These are phyloP conservation scores for Fulica atra DNA, from an alignment of 2,113 vertebrate species.

Conservation along the genomic window DNA sequence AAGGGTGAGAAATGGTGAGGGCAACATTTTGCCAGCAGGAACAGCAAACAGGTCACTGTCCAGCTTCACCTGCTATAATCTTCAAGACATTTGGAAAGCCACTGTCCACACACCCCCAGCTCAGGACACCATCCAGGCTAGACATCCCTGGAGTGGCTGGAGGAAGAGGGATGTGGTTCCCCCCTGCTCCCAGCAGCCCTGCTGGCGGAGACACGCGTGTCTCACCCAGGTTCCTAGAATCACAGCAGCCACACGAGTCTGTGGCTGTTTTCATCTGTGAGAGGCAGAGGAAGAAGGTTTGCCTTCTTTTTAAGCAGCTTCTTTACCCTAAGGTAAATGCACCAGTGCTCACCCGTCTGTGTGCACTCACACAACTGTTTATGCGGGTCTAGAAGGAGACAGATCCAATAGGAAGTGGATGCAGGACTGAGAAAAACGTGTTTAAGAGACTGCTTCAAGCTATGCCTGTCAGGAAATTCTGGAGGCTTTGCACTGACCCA, in stretches of 20 bases:
- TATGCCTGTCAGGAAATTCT: background rate
- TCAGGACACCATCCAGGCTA: background rate
- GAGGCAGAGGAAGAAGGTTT: background rate
- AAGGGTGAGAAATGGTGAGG: accelerated
- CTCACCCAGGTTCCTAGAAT: background rate
- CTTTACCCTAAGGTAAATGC: background rate
- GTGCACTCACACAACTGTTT: background rate
- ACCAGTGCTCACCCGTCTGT: background rate
- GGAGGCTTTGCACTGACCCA: background rate
- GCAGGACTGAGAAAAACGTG: background rate
- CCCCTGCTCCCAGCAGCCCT: accelerated
- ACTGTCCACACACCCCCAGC: background rate
- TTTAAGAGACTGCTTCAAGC: background rate
- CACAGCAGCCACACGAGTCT: background rate
- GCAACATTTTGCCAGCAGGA: background rate
- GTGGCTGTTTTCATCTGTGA: background rate
- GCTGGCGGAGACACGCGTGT: background rate
- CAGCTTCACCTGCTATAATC: background rate
- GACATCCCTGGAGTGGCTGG: background rate
- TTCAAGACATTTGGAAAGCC: background rate
- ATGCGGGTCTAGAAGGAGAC: background rate
- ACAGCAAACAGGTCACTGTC: background rate
- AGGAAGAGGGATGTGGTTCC: background rate
- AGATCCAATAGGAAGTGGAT: background rate
- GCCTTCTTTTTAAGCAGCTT: background rate